A percentile compares a stretch with the other conserved stretches of the same genome.
phyloP scores from a whole-genome alignment of 2,113 vertebrate species.

The Periophthalmus modestus region DNA sequence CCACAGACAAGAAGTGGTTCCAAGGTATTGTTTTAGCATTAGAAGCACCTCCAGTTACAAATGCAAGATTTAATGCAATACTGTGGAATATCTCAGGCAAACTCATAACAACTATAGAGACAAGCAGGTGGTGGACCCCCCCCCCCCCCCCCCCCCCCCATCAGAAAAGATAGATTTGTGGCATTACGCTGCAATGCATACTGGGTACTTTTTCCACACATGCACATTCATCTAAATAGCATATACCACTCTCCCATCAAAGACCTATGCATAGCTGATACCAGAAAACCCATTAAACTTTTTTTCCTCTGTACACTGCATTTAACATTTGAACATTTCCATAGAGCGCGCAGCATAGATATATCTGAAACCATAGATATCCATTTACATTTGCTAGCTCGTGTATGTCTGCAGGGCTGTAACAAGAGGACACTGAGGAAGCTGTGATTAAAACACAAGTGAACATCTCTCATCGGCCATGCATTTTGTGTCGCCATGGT shows the following conservation, averaged over 20 bases:
- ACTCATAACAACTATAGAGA: too few relatives aligned
- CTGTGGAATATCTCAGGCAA: too few relatives aligned
- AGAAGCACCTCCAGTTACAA: too few relatives aligned
- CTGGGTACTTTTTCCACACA: too few relatives aligned
- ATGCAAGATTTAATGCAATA: too few relatives aligned
- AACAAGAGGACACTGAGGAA: constrained; percentile 40
- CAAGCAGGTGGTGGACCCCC: too few relatives aligned
- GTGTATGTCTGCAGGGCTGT: constrained; percentile 12
- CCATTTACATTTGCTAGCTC: not conserved
- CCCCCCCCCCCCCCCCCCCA: too few relatives aligned
- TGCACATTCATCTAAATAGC: too few relatives aligned
- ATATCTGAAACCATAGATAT: not conserved
- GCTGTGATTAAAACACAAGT: constrained; percentile 40
- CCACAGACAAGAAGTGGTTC: too few relatives aligned
- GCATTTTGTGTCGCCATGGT: constrained; percentile 29
- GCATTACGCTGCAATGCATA: too few relatives aligned
- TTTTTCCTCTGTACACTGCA: not conserved
- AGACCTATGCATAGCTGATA: not conserved
- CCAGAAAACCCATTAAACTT: not conserved
- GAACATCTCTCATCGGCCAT: constrained; percentile 26
- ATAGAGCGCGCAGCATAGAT: not conserved
- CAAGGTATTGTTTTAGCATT: too few relatives aligned
- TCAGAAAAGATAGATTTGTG: too few relatives aligned
- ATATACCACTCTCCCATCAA: not conserved
- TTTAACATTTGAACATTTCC: not conserved